phyloP scores from a whole-genome alignment of 2,888 invertebrate species.

The Lycophotia porphyrea region DNA sequence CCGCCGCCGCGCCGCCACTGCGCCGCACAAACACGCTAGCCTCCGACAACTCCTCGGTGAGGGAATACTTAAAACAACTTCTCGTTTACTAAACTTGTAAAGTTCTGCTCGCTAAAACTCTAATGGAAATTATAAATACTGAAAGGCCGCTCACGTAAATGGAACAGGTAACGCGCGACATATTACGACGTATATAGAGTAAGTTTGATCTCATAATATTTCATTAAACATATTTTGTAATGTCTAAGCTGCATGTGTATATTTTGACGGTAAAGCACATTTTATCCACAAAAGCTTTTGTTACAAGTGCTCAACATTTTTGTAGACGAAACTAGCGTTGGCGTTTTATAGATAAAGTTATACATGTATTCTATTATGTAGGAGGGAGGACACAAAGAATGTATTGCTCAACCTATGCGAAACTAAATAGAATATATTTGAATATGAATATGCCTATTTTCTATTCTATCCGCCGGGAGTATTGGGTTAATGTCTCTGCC shows the following conservation, averaged over 20 bases:
- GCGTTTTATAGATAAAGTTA: constrained; percentile 45
- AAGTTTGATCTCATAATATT: not conserved
- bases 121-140: constrained; percentile 79
- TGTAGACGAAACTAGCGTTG: constrained; percentile 38
- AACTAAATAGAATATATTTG: constrained; percentile 68
- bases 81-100: constrained; percentile 78
- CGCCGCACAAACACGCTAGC: constrained; percentile 59
- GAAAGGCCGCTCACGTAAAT: constrained; percentile 69
- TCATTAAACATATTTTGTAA: not conserved
- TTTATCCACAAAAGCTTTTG: constrained; percentile 30
- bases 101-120: constrained; percentile 76
- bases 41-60: constrained; percentile 71
- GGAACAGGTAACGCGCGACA: constrained; percentile 53
- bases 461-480: constrained; percentile 59
- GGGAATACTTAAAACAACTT: constrained; percentile 85
- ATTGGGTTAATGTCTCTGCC: constrained; percentile 59
- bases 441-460: constrained; percentile 66
- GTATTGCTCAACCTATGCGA: constrained; percentile 62
- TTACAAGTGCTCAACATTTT: constrained; percentile 45
- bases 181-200: constrained; percentile 4
- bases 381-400: constrained; percentile 58
- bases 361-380: constrained; percentile 57
- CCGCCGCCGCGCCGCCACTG: constrained; percentile 64
- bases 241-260: not conserved
- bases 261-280: constrained; percentile 14